Percentiles rank a stretch among this genome's conserved stretches.
These are phyloP conservation scores for Gymnoscopelus braueri DNA, from an alignment of 2,797 vertebrate genomes.

Conservation along the genomic window DNA sequence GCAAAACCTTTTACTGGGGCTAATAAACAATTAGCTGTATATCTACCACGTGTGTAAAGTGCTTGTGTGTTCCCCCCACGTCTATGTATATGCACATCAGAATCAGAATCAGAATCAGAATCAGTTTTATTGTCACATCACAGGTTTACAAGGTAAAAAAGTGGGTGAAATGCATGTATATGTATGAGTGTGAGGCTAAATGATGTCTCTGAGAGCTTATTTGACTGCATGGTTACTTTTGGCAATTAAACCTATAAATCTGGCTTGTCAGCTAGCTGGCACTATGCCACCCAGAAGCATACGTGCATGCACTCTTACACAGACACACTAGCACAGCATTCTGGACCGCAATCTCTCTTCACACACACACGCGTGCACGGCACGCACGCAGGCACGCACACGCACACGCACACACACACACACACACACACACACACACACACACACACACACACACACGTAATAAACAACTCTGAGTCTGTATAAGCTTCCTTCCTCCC, in stretches of 20 bases:
- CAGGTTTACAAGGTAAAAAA: too few relatives aligned
- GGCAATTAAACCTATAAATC: conserved; percentile 99
- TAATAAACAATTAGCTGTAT: conserved; percentile 20
- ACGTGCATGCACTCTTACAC: conserved; percentile 18
- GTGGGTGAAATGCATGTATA: background rate
- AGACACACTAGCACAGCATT: conserved; percentile 37
- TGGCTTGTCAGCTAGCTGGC: conserved; percentile 89
- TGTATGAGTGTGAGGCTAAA: conserved; percentile 80
- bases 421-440: conserved; percentile 14
- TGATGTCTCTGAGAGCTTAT: conserved; percentile 91
- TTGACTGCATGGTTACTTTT: conserved; percentile 97
- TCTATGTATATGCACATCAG: background rate
- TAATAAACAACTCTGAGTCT: conserved; percentile 26
- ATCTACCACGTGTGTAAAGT: conserved; percentile 6
- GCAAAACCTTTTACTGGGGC: background rate
- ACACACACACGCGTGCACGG: conserved; percentile 47
- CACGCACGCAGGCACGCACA: conserved; percentile 52
- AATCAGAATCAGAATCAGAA: too few relatives aligned
- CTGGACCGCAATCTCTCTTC: conserved; percentile 10
- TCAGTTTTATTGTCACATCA: too few relatives aligned
- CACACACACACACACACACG: conserved; percentile 11
- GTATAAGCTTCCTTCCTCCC: conserved; percentile 26
- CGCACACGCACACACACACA: conserved; percentile 34
- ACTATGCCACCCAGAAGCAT: conserved; percentile 74
- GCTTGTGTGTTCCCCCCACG: background rate